Evolutionary conservation across 2,113 vertebrate species (phyloP).

Genomic region (Azemiops feae): DNA sequence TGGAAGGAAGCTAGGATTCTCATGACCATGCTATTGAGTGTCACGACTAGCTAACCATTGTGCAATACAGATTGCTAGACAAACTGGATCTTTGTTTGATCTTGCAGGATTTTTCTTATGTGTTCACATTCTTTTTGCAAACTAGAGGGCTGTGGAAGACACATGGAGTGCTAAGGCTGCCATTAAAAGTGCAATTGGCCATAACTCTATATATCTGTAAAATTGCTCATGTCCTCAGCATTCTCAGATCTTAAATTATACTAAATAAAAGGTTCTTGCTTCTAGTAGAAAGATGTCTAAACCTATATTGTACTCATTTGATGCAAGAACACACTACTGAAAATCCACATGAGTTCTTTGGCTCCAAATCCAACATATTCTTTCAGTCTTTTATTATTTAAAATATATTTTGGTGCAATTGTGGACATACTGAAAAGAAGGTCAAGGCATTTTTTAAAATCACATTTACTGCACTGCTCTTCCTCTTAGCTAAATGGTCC

Average conservation of each 20-base stretch:
- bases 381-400: constrained; percentile 64
- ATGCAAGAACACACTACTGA: constrained; percentile 58
- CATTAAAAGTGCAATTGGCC: background rate
- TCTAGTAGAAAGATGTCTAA: background rate
- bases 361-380: constrained; percentile 63
- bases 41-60: background rate
- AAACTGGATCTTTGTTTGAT: background rate
- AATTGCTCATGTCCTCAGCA: background rate
- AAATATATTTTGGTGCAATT: constrained; percentile 62
- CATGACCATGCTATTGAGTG: no score
- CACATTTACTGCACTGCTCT: constrained; percentile 71
- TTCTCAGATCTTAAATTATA: background rate
- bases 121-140: background rate
- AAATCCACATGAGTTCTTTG: constrained; percentile 55
- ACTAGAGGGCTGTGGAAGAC: background rate
- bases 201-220: background rate
- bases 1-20: no score
- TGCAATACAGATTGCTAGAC: background rate
- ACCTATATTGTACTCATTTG: constrained; percentile 17
- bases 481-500: constrained; percentile 67
- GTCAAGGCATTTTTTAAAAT: constrained; percentile 63
- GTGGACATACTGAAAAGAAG: constrained; percentile 63
- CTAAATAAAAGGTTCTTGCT: background rate
- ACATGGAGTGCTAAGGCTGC: background rate
- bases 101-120: background rate